phyloP scores from a whole-genome alignment of 2,888 invertebrate species.

The Archips crataeganus region DNA sequence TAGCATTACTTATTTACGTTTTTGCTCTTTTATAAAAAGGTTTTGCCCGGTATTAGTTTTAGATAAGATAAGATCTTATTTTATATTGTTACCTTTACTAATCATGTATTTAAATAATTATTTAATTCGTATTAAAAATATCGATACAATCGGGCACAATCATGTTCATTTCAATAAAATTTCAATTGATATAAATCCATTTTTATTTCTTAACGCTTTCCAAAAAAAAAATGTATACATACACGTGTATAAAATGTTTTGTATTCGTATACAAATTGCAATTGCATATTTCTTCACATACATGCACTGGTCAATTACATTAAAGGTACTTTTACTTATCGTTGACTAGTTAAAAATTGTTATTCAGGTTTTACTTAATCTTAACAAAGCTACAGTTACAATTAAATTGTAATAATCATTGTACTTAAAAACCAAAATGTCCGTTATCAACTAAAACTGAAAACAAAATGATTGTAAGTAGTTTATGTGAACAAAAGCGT shows the following conservation, averaged over 20 bases:
- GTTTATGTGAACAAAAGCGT: no score
- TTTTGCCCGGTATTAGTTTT: no score
- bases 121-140: background rate
- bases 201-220: conserved; percentile 20
- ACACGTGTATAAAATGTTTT: background rate
- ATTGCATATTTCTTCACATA: background rate
- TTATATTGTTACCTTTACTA: background rate
- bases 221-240: background rate
- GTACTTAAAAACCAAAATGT: background rate
- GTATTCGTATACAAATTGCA: background rate
- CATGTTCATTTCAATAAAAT: conserved; percentile 10
- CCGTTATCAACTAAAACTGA: background rate
- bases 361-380: conserved; percentile 12
- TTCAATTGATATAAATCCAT: conserved; percentile 24
- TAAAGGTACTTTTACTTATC: conserved; percentile 1
- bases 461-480: background rate
- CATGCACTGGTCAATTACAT: conserved; percentile 26
- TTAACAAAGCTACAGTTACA: conserved; percentile 15
- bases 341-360: conserved; percentile 32
- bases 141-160: background rate
- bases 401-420: conserved; percentile 21
- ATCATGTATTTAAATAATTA: background rate
- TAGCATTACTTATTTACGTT: background rate
- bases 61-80: background rate
- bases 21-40: no score